phyloP scores from a whole-genome alignment of 2,797 vertebrate species.

The Oreonectes daqikongensis region DNA sequence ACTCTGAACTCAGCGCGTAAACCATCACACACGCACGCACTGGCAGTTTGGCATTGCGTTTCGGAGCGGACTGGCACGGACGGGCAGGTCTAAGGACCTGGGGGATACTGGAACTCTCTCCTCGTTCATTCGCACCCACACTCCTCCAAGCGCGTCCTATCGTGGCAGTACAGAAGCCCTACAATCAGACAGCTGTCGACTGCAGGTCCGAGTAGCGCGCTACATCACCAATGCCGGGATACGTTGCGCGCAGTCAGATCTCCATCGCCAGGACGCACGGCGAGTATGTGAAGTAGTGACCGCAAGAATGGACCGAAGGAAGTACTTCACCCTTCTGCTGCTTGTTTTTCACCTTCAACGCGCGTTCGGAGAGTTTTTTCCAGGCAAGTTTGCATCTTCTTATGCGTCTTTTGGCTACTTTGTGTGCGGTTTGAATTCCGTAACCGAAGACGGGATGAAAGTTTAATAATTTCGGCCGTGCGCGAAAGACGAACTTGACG shows the following conservation, averaged over 20 bases:
- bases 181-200: slow-evolving; percentile 63
- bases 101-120: slow-evolving; percentile 65
- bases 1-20: background rate
- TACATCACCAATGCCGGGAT: slow-evolving; percentile 64
- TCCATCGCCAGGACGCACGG: slow-evolving; percentile 65
- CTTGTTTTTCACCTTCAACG: slow-evolving; percentile 68
- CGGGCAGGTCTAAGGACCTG: slow-evolving; percentile 65
- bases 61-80: slow-evolving; percentile 11
- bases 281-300: slow-evolving; percentile 72
- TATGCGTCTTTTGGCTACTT: slow-evolving; percentile 23
- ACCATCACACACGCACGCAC: slow-evolving; percentile 29
- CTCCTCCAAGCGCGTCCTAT: slow-evolving; percentile 60
- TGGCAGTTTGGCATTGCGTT: slow-evolving; percentile 6
- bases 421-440: slow-evolving; percentile 24
- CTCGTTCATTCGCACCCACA: slow-evolving; percentile 47
- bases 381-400: slow-evolving; percentile 51
- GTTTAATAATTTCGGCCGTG: slow-evolving; percentile 23
- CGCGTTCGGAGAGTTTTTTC: slow-evolving; percentile 68
- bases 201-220: slow-evolving; percentile 52
- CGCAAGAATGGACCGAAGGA: slow-evolving; percentile 73
- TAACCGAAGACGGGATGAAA: slow-evolving; percentile 44
- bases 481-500: background rate
- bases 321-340: slow-evolving; percentile 65
- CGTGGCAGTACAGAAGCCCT: slow-evolving; percentile 61
- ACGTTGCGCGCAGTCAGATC: slow-evolving; percentile 41